Conservation (phyloP, 1,140 invertebrate species). For the Aphaenogaster rudis region DNA sequence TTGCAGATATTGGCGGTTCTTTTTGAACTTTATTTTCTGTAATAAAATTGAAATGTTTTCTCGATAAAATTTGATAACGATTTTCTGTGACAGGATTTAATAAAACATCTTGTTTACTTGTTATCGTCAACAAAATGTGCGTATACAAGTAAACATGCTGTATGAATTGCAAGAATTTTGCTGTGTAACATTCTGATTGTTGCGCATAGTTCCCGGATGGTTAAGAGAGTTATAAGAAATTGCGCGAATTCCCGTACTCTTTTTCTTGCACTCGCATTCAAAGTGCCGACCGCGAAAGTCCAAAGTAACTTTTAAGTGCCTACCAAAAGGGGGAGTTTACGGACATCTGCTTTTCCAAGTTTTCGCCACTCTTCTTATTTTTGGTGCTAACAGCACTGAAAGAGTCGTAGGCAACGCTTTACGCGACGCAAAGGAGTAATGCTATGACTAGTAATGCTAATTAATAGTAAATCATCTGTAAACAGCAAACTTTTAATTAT, state of each 20-base stretch:
- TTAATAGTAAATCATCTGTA: conserved; percentile 33
- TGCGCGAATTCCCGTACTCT: conserved; percentile 6
- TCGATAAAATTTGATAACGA: not conserved
- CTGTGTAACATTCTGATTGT: not conserved
- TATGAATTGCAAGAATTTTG: conserved; percentile 1
- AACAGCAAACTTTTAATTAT: conserved; percentile 39
- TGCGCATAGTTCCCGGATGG: not conserved
- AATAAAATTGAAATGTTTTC: not conserved
- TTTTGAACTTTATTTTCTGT: not conserved
- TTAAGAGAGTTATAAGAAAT: conserved; percentile 36
- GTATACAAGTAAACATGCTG: not conserved
- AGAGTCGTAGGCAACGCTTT: conserved; percentile 26
- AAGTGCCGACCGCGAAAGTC: conserved; percentile 32
- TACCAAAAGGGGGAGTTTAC: conserved; percentile 40
- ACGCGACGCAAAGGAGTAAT: not conserved
- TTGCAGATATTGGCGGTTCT: not conserved
- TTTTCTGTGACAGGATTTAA: not conserved
- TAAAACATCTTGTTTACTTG: not conserved
- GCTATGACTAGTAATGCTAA: not conserved
- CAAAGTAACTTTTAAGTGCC: conserved; percentile 55
- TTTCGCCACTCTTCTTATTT: conserved; percentile 24
- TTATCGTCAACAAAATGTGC: not conserved
- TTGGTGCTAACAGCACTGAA: conserved; percentile 26
- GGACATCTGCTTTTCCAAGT: conserved; percentile 45
- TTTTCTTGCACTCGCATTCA: conserved; percentile 34